Evolutionary conservation across 2,888 invertebrate species (phyloP).

Genomic region (Dasypolia templi): DNA sequence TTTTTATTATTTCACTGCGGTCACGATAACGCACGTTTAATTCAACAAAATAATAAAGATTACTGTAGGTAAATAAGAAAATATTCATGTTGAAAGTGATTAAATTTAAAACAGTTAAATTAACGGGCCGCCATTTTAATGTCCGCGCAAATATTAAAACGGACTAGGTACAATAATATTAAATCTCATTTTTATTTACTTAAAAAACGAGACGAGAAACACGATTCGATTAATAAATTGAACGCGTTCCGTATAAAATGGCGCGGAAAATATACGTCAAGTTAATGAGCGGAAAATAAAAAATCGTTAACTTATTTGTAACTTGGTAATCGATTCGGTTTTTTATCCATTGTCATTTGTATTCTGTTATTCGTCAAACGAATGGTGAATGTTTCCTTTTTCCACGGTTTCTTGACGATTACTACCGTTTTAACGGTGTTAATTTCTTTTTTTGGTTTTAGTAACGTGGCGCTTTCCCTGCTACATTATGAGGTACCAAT

Average conservation of each 20-base stretch:
- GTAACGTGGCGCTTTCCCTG: constrained; percentile 17
- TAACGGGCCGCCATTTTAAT: constrained; percentile 35
- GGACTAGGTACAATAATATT: constrained; percentile 44
- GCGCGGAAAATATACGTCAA: constrained; percentile 28
- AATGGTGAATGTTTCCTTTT: constrained; percentile 45
- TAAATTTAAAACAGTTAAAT: constrained; percentile 43
- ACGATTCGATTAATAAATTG: constrained; percentile 37
- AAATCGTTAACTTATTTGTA: constrained; percentile 45
- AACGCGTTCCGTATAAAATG: constrained; percentile 34
- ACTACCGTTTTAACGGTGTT: constrained; percentile 23
- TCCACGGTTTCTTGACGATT: constrained; percentile 40
- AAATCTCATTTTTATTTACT: constrained; percentile 57
- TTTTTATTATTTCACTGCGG: constrained; percentile 8
- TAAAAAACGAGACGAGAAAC: constrained; percentile 53
- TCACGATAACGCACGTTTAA: constrained; percentile 15
- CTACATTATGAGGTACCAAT: constrained; percentile 1
- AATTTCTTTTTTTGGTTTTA: constrained; percentile 26
- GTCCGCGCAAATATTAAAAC: constrained; percentile 35
- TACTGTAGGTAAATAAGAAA: too few species aligned
- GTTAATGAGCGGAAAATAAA: constrained; percentile 18
- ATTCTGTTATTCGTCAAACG: constrained; percentile 45
- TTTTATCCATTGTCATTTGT: constrained; percentile 26
- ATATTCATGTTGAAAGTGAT: constrained; percentile 37
- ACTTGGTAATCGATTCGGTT: constrained; percentile 43
- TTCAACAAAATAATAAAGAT: constrained; percentile 45